phyloP scores from a whole-genome alignment of 2,113 vertebrate species.

The Catharus minimus region DNA sequence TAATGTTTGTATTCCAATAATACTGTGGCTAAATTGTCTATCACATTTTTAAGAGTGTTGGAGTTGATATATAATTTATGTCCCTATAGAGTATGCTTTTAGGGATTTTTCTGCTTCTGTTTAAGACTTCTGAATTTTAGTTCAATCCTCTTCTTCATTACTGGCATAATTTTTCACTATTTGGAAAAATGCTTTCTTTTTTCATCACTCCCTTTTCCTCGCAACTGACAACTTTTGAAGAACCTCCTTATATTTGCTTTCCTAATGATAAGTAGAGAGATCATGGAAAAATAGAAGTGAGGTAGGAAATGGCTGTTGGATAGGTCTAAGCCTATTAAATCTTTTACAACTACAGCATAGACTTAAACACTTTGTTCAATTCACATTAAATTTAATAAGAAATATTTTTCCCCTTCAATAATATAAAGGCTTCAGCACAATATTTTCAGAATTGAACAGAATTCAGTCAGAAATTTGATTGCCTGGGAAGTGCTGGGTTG shows the following conservation, averaged over 20 bases:
- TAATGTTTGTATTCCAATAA: neutral
- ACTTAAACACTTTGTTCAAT: neutral
- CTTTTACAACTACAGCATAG: neutral
- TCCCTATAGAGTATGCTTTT: neutral
- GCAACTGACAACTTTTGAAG: neutral
- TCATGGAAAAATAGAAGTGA: neutral
- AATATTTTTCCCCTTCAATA: neutral
- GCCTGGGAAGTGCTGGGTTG: rapidly evolving
- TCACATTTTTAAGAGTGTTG: neutral
- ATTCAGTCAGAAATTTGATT: neutral
- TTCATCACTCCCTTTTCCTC: neutral
- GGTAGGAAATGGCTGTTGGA: neutral
- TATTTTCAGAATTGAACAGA: neutral
- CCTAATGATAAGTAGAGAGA: neutral
- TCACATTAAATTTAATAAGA: neutral
- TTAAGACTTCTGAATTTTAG: neutral
- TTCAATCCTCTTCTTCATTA: neutral
- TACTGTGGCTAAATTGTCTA: neutral
- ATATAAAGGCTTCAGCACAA: rapidly evolving
- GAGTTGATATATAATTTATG: neutral
- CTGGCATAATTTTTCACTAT: neutral
- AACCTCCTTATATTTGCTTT: neutral
- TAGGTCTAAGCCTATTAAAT: rapidly evolving
- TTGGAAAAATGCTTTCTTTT: neutral
- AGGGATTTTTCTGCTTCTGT: neutral